Evolutionary conservation across 2,797 vertebrate species (phyloP).

Genomic region (Zenarchopterus dispar): DNA sequence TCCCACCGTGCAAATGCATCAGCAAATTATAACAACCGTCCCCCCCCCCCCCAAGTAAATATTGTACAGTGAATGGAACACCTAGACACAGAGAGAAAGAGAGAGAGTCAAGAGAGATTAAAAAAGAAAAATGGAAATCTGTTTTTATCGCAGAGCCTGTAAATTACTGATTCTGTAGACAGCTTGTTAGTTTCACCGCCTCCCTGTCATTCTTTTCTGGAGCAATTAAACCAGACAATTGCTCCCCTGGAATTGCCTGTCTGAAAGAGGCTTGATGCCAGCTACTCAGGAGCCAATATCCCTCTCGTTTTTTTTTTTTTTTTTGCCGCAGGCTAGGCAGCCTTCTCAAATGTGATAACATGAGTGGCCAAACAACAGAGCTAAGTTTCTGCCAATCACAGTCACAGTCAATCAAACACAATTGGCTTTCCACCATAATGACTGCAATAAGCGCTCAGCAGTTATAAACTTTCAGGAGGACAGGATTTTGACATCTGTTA

Average conservation of each 20-base stretch:
- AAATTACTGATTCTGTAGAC: conserved; percentile 79
- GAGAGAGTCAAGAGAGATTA: conserved; percentile 9
- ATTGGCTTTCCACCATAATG: conserved; percentile 57
- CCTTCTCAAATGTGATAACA: conserved; percentile 72
- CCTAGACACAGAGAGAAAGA: not conserved
- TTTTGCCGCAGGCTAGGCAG: conserved; percentile 60
- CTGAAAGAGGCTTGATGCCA: conserved; percentile 70
- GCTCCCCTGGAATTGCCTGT: conserved; percentile 74
- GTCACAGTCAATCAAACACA: conserved; percentile 73
- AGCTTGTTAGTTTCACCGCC: conserved; percentile 81
- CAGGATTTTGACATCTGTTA: conserved; percentile 70
- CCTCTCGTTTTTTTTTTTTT: conserved; percentile 56
- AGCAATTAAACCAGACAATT: conserved; percentile 82
- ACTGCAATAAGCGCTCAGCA: conserved; percentile 57
- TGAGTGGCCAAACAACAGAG: conserved; percentile 67
- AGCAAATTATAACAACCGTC: conserved; percentile 47
- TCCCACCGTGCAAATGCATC: conserved; percentile 53
- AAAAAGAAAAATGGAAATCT: conserved; percentile 55
- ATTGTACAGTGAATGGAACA: conserved; percentile 59
- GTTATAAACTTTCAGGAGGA: conserved; percentile 69
- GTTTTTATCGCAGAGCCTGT: conserved; percentile 70
- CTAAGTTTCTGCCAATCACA: conserved; percentile 77
- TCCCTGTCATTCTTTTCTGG: conserved; percentile 73
- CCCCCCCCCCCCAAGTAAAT: conserved; percentile 45
- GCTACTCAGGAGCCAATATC: conserved; percentile 74